These are phyloP conservation scores for Teleopsis dalmanni DNA, from an alignment of 1,140 invertebrate genomes.

Conservation along the genomic window DNA sequence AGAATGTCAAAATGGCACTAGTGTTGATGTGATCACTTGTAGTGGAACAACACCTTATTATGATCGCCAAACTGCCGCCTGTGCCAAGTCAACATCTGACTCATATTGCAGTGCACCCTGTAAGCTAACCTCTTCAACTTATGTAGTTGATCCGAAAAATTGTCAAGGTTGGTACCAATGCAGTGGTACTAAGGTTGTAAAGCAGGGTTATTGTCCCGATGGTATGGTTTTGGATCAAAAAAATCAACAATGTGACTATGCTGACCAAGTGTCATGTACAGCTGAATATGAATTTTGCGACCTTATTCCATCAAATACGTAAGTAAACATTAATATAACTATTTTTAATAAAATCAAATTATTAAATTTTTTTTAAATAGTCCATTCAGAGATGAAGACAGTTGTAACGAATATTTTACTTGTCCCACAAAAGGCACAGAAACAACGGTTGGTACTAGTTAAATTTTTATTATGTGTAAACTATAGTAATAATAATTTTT, in stretches of 20 bases:
- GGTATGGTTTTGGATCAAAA: slow-evolving; percentile 22
- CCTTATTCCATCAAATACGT: slow-evolving; percentile 19
- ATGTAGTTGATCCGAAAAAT: background rate
- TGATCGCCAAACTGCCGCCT: background rate
- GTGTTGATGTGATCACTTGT: background rate
- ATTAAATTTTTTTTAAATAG: no score
- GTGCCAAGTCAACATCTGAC: background rate
- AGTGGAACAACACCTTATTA: background rate
- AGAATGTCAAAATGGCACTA: slow-evolving; percentile 10
- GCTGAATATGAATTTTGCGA: slow-evolving; percentile 23
- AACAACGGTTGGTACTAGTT: no score
- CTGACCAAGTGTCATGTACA: slow-evolving; percentile 9
- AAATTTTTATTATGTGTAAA: no score
- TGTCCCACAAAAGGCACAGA: slow-evolving; percentile 9
- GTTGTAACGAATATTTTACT: slow-evolving; percentile 22
- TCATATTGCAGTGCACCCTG: background rate
- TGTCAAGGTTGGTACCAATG: slow-evolving; percentile 13
- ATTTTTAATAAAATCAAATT: no score
- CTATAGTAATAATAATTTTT: no score
- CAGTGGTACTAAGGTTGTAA: background rate
- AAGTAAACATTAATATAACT: no score
- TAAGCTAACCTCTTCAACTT: background rate
- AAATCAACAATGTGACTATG: slow-evolving; percentile 8
- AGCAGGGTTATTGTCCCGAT: slow-evolving; percentile 13
- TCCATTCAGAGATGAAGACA: slow-evolving; percentile 17